Conservation (phyloP, 2,113 vertebrate genomes). For the Entomyzon cyanotis region DNA sequence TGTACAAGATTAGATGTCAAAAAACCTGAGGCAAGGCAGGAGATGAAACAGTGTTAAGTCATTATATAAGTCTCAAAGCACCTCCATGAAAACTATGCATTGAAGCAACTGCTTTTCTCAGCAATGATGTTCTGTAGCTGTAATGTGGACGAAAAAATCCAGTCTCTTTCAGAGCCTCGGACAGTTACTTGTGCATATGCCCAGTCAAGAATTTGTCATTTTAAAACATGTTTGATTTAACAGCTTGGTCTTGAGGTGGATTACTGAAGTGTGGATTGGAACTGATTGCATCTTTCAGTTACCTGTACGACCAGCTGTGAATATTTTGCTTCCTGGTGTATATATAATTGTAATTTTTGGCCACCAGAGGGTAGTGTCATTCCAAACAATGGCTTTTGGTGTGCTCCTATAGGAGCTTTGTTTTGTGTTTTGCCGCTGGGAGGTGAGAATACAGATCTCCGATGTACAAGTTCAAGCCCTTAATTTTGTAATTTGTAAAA, state of each 20-base stretch:
- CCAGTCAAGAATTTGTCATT: neutral
- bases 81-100: neutral
- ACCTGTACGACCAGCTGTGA: fast-evolving
- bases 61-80: neutral
- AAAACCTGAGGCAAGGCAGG: neutral
- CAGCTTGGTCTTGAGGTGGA: neutral
- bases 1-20: neutral
- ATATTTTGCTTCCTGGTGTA: neutral
- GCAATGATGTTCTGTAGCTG: neutral
- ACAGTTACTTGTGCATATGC: fast-evolving
- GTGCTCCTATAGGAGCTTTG: fast-evolving
- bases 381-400: neutral
- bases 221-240: neutral
- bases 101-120: neutral
- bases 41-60: neutral
- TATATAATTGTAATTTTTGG: neutral
- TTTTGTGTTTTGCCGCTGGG: neutral
- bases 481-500: neutral
- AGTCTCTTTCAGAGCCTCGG: neutral
- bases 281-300: neutral
- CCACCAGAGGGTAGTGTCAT: conserved; percentile 46
- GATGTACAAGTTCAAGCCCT: neutral
- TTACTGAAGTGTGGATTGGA: neutral
- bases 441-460: neutral
- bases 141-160: fast-evolving